Evolutionary conservation across 2,888 invertebrate species (phyloP).

Genomic region (Stenchaetothrips biformis): DNA sequence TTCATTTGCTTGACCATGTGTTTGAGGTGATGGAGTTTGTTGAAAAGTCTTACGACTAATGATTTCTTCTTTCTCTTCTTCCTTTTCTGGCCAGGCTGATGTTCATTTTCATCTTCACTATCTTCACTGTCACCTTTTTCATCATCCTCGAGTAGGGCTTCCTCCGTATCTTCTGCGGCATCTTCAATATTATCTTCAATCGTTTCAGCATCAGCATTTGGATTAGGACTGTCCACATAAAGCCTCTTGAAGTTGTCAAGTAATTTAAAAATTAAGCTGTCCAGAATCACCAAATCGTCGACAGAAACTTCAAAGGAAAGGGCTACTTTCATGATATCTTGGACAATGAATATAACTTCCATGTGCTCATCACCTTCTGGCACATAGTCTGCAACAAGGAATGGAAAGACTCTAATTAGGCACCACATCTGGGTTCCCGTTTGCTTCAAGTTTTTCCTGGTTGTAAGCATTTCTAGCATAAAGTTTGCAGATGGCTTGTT

Average conservation of each 20-base stretch:
- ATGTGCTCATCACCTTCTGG: background rate
- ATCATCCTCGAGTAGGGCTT: background rate
- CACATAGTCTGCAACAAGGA: background rate
- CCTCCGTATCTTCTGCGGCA: background rate
- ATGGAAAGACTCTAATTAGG: background rate
- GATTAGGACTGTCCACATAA: background rate
- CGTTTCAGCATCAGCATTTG: too few relatives aligned
- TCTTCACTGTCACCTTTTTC: background rate
- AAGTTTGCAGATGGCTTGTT: too few relatives aligned
- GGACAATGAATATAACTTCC: background rate
- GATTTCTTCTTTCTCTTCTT: background rate
- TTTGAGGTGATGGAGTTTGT: background rate
- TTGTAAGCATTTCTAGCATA: background rate
- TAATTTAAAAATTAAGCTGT: background rate
- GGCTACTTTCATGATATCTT: background rate
- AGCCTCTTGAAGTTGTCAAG: background rate
- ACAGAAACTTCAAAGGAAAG: background rate
- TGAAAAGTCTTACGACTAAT: background rate
- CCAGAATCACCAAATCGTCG: background rate
- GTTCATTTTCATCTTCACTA: background rate
- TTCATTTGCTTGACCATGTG: background rate
- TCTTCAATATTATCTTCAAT: background rate
- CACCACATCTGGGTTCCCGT: slow-evolving; percentile 1
- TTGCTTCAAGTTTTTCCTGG: too few relatives aligned
- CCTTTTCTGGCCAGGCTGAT: too few relatives aligned